Evolutionary conservation across 2,888 invertebrate species (phyloP), one percentile per base, ranked within the genome.

Genomic region (Baronia brevicornis): DNA sequence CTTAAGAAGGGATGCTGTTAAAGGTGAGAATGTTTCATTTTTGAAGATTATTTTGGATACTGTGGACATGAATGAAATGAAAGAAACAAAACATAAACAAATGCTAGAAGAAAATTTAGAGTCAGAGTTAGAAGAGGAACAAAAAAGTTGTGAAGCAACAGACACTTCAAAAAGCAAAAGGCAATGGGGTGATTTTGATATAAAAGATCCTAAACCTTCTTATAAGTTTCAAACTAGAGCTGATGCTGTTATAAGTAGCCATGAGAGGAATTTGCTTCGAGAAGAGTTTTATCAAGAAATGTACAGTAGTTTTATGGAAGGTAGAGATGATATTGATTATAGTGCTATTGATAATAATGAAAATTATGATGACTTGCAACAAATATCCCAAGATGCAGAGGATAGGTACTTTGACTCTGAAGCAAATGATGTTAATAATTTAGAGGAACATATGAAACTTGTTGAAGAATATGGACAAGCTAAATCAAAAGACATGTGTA

Each of bases 321-420:
- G 96, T 0, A 87, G 89, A 55, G 96, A 96, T 70, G 57, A 94
- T 44, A 93, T 95, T 74, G 94, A 97, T 70, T 97, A 97, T 58
- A 82, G 88, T 19, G 79, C 85, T 41, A 91, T 97, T 2, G 96
- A 97, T 66, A 85, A 90, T 46, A 92, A 95, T 77, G 88, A 91
- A 22, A 89, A 90, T 30, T 93, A 92, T 69, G 96, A 97, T 40
- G 90, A 90, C 36, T 86, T 91, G 30, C 70, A 90, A 37, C 89
- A 89, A 53, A 62, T 73, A 7, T 67, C 74, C 21, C 90, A 90
- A 51, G 96, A 97, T 72, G 92, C 90, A 45, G 95, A 97, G 70
- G 96, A 97, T 50, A 91, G 90, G 58, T 97, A 97, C 67, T 97
- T 97, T 79, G 95, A 95, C 66, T 90, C 91, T 2, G 95, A 95